phyloP scores from a whole-genome alignment of 2,113 vertebrate species.

The Aegotheles bennettii region DNA sequence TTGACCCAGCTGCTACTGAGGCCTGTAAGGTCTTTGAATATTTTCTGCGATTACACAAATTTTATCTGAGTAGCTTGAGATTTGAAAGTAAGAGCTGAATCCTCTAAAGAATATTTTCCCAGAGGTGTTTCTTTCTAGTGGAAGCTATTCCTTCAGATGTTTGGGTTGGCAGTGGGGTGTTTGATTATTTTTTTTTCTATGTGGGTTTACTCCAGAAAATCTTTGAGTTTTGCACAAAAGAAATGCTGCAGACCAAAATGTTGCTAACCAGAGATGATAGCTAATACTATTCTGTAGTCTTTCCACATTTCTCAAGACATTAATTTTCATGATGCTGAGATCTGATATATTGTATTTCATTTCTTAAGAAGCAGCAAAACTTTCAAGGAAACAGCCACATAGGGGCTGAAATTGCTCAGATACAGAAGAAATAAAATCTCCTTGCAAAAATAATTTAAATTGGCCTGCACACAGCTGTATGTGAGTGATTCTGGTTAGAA shows the following conservation, averaged over 20 bases:
- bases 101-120: neutral
- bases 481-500: neutral
- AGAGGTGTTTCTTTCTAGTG: neutral
- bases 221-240: neutral
- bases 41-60: constrained; percentile 4
- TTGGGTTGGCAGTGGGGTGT: neutral
- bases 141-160: neutral
- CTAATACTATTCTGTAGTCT: neutral
- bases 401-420: neutral
- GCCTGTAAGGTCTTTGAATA: neutral
- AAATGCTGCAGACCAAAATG: neutral
- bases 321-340: neutral
- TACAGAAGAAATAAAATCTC: neutral
- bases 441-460: neutral
- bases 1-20: constrained; percentile 25
- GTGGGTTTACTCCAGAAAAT: neutral
- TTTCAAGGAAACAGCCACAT: neutral
- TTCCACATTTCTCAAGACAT: neutral
- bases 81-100: neutral
- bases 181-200: neutral
- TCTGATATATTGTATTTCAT: neutral
- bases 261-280: neutral
- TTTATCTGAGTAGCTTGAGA: neutral
- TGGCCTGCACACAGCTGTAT: neutral
- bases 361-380: neutral